Conservation (phyloP, 2,888 invertebrate genomes). For the Apamea epomidion region DNA sequence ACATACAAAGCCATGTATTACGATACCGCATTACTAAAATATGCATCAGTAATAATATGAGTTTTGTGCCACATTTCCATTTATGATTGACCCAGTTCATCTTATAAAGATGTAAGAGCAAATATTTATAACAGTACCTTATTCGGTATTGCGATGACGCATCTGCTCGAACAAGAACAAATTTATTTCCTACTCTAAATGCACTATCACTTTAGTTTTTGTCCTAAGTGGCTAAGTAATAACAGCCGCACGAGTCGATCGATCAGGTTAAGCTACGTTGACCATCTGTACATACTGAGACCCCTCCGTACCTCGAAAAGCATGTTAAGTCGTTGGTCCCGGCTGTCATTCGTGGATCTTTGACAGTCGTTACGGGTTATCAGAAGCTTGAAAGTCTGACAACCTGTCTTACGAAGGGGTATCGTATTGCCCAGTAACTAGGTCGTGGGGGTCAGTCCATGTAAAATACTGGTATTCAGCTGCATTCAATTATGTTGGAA, state of each 20-base stretch:
- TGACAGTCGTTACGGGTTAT: too few species aligned
- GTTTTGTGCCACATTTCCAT: conserved; percentile 21
- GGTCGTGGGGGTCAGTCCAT: not conserved
- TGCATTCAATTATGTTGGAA: not conserved
- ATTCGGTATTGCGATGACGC: conserved; percentile 4
- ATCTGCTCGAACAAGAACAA: not conserved
- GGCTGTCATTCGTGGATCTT: not conserved
- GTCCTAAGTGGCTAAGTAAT: too few species aligned
- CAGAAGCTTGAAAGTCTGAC: too few species aligned
- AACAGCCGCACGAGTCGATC: not conserved
- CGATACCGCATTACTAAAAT: not conserved
- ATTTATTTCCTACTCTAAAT: not conserved
- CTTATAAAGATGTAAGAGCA: conserved; percentile 29
- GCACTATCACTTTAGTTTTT: not conserved
- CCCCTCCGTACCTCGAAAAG: not conserved
- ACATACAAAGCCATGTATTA: not conserved
- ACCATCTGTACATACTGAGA: not conserved
- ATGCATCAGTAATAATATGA: not conserved
- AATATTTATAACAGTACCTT: conserved; percentile 36
- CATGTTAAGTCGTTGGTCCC: not conserved
- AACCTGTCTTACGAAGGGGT: not conserved
- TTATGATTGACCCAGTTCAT: conserved; percentile 35
- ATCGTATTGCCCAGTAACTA: not conserved
- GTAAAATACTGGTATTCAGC: not conserved
- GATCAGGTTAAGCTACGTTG: not conserved